These are phyloP conservation scores for Ligdia adustata DNA, from an alignment of 2,888 invertebrate genomes.

Conservation along the genomic window DNA sequence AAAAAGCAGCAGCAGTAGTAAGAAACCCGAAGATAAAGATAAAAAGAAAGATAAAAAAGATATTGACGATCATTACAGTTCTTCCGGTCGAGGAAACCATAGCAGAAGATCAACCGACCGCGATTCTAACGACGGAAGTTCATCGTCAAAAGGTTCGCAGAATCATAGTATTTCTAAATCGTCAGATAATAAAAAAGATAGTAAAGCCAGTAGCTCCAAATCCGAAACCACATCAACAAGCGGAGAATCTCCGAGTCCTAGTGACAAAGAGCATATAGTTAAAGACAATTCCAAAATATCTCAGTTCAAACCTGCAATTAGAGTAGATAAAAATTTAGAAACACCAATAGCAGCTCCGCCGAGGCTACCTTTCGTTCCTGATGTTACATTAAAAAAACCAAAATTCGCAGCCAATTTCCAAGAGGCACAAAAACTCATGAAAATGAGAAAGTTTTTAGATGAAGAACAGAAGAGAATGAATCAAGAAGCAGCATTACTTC, in stretches of 20 bases:
- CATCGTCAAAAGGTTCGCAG: conserved; percentile 75
- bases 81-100: conserved; percentile 85
- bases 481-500: conserved; percentile 73
- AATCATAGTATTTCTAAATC: conserved; percentile 63
- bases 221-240: conserved; percentile 74
- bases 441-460: conserved; percentile 86
- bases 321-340: conserved; percentile 71
- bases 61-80: conserved; percentile 89
- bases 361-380: conserved; percentile 71
- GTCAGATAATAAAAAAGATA: conserved; percentile 64
- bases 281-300: conserved; percentile 44
- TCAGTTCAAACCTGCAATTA: conserved; percentile 60
- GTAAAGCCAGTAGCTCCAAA: conserved; percentile 71
- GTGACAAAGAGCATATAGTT: conserved; percentile 69
- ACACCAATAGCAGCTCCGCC: conserved; percentile 64
- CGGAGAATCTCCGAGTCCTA: conserved; percentile 78
- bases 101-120: conserved; percentile 90
- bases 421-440: conserved; percentile 87
- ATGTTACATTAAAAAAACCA: conserved; percentile 84
- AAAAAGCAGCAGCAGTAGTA: conserved; percentile 62
- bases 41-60: conserved; percentile 80
- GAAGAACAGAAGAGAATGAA: conserved; percentile 84
- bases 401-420: conserved; percentile 87
- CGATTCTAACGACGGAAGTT: conserved; percentile 90
- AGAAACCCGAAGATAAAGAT: conserved; percentile 71